Base-by-base conservation (phyloP, 1,140 invertebrate species). In the Leptestheria dahalacensis region DNA sequence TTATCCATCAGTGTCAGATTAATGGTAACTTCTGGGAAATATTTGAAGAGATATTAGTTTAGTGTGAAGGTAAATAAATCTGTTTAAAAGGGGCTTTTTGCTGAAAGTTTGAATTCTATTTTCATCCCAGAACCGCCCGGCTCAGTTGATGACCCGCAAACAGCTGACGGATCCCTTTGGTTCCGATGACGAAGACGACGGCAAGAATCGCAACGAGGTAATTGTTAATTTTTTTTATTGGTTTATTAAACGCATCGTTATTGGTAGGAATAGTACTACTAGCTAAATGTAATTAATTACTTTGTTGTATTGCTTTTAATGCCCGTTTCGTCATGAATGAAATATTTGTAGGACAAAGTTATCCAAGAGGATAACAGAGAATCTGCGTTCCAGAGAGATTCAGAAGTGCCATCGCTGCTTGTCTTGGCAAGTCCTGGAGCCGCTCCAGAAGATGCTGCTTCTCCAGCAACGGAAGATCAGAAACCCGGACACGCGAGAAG, bases 121-220 rank as follows among this genome's bases (percentile, higher is more conserved):
- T n/a, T n/a, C n/a, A n/a, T n/a, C n/a, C n/a, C n/a, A 1, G 53
- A 67, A 29, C 25, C 65, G 58, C 12, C 58, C 58, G n/a, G 12
- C 66, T 2, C 57, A 63, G 64, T 72, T 91, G 65, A 91, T 91
- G 88, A 90, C 88, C 1, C 78, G 86, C 62, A 82, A 88, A 58
- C 86, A 92, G 73, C 76, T 89, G 58, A 84, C 83, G 15, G 90
- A 93, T 77, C 89, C 90, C 2, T 91, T 93, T 74, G 90, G 88
- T 50, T 91, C 87, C 51, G 88, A 92, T 69, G 88, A 91, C 28
- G 89, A 93, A 65, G 87, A 90, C 25, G 58, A 50, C 15, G 6
- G 24, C 15, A 2, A 52, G 12, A 23, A 52, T 20, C 6, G 15
- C 33, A 41, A 15, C 15, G 33, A 41, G 15, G 33, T 41, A 41